Base-by-base conservation (phyloP, 2,797 vertebrate species). In the Enoplosus armatus region DNA sequence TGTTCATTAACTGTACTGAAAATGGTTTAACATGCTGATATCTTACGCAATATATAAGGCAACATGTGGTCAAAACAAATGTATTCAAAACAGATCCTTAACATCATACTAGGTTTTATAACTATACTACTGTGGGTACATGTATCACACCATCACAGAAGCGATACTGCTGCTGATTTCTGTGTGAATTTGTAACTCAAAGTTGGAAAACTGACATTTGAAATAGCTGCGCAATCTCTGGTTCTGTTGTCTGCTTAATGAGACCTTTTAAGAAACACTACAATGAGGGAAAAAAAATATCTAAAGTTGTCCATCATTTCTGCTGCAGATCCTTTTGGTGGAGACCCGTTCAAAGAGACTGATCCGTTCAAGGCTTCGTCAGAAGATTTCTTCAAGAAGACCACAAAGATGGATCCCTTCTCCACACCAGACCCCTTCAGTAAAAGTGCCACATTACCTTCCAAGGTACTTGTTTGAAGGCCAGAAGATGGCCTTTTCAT, bases 331-430 rank as follows among this genome's bases (percentile, higher is more conserved):
- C 97, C 97, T 0, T 99, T 99, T 90, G 96, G 93, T 9, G 95
- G 94, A 37, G 96, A 98, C 50, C 96, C 96, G 0, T 96, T 96
- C 75, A 96, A 95, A 90, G 96, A 96, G 86, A 85, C 92, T 0
- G 96, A 96, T 79, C 95, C 95, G 0, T 96, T 96, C 84, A 95
- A 95, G 82, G 85, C 91, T 35, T 94, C 94, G 1, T 94, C 97
- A 0, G 97, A 98, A 20, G 97, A 99, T 90, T 99, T 98, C 93
- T 98, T 99, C 81, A 98, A 97, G 93, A 98, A 98, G 78, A 96
- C 95, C 3, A 90, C 94, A 50, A 98, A 98, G 93, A 92, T 93
- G 0, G 98, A 99, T 85, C 97, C 97, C 0, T 99, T 99, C 90
- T 96, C 95, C 86, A 87, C 89, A 27, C 90, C 97, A 9, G 98